These are phyloP conservation scores for Scaptomyza graminum DNA, from an alignment of 1,140 invertebrate species.

Conservation along the genomic window DNA sequence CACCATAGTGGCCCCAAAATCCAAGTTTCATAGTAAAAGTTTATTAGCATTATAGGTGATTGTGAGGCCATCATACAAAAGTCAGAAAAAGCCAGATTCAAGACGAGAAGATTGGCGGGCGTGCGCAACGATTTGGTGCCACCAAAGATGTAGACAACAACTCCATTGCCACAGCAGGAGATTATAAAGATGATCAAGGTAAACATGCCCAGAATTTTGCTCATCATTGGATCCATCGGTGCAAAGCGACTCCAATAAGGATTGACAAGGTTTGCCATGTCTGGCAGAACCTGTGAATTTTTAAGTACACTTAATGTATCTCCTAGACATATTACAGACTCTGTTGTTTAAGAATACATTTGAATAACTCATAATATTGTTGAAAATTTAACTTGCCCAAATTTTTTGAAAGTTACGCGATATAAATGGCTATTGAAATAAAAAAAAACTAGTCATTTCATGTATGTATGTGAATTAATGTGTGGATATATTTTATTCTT, in stretches of 20 bases:
- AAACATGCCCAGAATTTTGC: slow-evolving; percentile 71
- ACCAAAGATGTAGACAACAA: slow-evolving; percentile 87
- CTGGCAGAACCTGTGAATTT: slow-evolving; percentile 79
- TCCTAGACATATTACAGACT: too few relatives aligned
- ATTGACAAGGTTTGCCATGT: slow-evolving; percentile 90
- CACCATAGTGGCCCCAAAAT: slow-evolving; percentile 92
- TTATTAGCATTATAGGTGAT: slow-evolving; percentile 93
- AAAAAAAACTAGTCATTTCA: too few relatives aligned
- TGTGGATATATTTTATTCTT: too few relatives aligned
- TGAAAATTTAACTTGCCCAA: too few relatives aligned
- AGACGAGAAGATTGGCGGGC: slow-evolving; percentile 86
- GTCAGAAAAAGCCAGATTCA: slow-evolving; percentile 87
- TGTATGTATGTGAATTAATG: too few relatives aligned
- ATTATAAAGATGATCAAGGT: slow-evolving; percentile 67
- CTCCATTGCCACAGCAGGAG: slow-evolving; percentile 86
- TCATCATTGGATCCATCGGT: slow-evolving; percentile 91
- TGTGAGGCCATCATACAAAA: slow-evolving; percentile 94
- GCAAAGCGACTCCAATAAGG: slow-evolving; percentile 90
- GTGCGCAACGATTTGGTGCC: slow-evolving; percentile 86
- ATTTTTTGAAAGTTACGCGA: too few relatives aligned
- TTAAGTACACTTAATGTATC: not conserved
- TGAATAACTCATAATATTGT: too few relatives aligned
- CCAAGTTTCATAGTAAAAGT: slow-evolving; percentile 95
- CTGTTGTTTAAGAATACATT: too few relatives aligned
- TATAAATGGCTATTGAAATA: too few relatives aligned